Evolutionary conservation across 2,797 vertebrate genomes (phyloP).

Genomic region (Parambassis ranga): DNA sequence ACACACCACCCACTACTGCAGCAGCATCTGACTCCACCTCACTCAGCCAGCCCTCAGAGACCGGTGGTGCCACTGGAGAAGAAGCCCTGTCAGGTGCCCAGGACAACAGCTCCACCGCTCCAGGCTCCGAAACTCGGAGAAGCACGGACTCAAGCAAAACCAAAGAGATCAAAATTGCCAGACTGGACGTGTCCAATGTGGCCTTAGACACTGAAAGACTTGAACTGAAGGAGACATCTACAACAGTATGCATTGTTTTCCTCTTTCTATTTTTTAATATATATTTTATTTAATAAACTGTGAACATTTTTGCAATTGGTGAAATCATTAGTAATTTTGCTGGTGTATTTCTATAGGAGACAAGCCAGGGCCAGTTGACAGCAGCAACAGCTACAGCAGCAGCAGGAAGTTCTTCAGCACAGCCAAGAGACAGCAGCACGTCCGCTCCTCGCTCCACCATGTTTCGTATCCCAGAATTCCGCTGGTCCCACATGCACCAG

Average conservation of each 20-base stretch:
- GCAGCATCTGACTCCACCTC: constrained; percentile 23
- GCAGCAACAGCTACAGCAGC: constrained; percentile 44
- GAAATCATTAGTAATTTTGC: not conserved
- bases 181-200: constrained; percentile 93
- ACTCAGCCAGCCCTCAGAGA: constrained; percentile 28
- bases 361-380: constrained; percentile 73
- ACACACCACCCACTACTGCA: constrained; percentile 18
- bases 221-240: constrained; percentile 84
- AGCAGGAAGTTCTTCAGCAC: constrained; percentile 63
- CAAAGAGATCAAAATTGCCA: constrained; percentile 90
- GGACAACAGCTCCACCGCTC: constrained; percentile 8
- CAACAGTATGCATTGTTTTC: constrained; percentile 74
- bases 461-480: constrained; percentile 97
- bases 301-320: not conserved
- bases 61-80: not conserved
- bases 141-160: constrained; percentile 59
- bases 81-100: not conserved
- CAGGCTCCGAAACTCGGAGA: constrained; percentile 43
- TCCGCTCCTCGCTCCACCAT: constrained; percentile 82
- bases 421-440: constrained; percentile 78
- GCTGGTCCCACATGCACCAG: constrained; percentile 97
- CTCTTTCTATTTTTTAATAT: not conserved
- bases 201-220: constrained; percentile 94
- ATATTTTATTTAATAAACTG: not conserved
- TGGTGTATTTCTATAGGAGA: constrained; percentile 55